Evolutionary conservation across 2,888 invertebrate genomes (phyloP), one percentile per base, ranked within the genome.

Genomic region (Sminthurinus aureus): DNA sequence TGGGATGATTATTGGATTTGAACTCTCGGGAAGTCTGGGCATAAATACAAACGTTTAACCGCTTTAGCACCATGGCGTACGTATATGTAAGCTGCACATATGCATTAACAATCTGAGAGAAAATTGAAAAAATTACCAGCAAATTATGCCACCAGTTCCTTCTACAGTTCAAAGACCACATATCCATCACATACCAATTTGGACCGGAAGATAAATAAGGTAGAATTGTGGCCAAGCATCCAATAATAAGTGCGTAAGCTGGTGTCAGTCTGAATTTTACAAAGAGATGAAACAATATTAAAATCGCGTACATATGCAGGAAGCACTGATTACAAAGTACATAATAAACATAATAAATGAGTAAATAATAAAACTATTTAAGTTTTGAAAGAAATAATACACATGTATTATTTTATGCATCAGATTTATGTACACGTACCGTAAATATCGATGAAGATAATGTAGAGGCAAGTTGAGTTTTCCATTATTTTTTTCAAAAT

Each of bases 211-310:
- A 89, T 20, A 90, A 69, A 83, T 90, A 89, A 0, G 89, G 87
- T 82, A 89, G 89, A 0, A 90, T 81, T 22, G 90, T 89, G 13
- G 90, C 89, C 76, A 88, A 87, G 78, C 90, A 88, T 13, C 89
- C 88, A 86, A 90, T 87, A 22, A 90, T 88, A 6, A 90, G 82
- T 24, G 89, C 88, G 84, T 90, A 90, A 0, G 90, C 89, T 8
- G 90, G 90, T 1, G 90, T 90, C 69, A 90, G 84, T 81, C 90
- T 90, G n/a, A n/a, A n/a, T n/a, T n/a, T n/a, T n/a, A n/a, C n/a
- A n/a, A n/a, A n/a, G n/a, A n/a, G n/a, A 75, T 18, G 76, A 18
- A 67, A n/a, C n/a, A 84, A 83, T 4, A 24, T 15, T 66, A 66
- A 66, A 20, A n/a, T n/a, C n/a, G n/a, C n/a, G n/a, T 69, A 24